Evolutionary conservation across 53 echinoderm and acorn worm genomes (phyloP), one percentile per base, ranked within the genome.

Genomic region (Paracentrotus lividus): DNA sequence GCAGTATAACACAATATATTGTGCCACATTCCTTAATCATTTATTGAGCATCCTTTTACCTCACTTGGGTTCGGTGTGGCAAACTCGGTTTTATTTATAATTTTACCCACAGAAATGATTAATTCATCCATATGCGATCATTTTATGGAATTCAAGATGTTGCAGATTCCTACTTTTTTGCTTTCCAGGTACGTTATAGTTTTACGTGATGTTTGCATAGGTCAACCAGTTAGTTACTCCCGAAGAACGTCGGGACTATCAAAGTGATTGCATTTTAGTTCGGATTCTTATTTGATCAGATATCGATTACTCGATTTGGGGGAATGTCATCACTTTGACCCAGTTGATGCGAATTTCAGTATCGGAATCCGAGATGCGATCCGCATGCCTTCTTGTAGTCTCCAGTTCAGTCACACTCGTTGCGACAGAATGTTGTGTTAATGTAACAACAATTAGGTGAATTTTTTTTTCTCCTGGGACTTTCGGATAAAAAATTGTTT

Each of bases 231-330:
- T 81, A 81, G 81, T 45, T 47, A 47, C 47, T 81, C 44, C n/a
- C 26, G 13, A 45, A 12, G 81, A 45, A 47, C 24, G 81, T 81
- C 81, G 81, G 81, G 26, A 44, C 81, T 47, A 81, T 47, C 81
- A 81, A 81, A 81, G 81, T 81, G 81, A 81, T 81, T 81, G 81
- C 81, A 24, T 45, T 81, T 47, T 45, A 24, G 26, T 81, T 81
- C 81, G n/a, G 81, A 81, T 81, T 81, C 81, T n/a, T 81, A 23
- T 40, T 81, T 81, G 81, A 81, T 81, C 81, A 81, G 81, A 45
- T 81, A 81, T 81, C 81, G 81, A 81, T 81, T 81, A 47, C 81
- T 47, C 47, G 81, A 81, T 81, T 81, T 81, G 26, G 45, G 61
- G 47, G 81, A 81, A 81, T 44, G 81, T 47, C 81, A 47, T 47